phyloP scores from a whole-genome alignment of 1,140 invertebrate species.

The Magallana ariakensis region DNA sequence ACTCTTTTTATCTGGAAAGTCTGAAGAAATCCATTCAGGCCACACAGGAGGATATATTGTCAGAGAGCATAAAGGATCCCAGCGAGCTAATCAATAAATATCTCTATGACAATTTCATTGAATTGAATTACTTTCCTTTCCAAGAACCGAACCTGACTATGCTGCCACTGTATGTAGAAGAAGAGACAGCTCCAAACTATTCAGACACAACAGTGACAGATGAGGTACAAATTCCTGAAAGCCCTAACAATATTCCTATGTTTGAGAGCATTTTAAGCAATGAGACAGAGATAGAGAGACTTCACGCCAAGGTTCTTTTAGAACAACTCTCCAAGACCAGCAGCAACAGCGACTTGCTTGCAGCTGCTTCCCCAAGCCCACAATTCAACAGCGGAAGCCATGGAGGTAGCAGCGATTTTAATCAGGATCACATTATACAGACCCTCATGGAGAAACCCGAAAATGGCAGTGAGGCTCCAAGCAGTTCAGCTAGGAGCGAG shows the following conservation, averaged over 20 bases:
- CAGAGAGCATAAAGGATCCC: background rate
- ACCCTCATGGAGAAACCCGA: constrained; percentile 6
- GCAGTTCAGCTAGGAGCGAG: background rate
- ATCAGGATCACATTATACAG: constrained; percentile 5
- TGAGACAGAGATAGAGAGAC: background rate
- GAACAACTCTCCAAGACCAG: background rate
- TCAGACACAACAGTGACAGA: background rate
- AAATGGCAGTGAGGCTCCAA: background rate
- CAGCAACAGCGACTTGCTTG: background rate
- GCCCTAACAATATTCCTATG: background rate
- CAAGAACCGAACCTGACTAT: background rate
- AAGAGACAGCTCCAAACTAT: background rate
- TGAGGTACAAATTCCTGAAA: background rate
- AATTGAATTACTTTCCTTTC: background rate
- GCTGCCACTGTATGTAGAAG: background rate
- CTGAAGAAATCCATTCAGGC: background rate
- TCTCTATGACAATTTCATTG: background rate
- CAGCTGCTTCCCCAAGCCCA: background rate
- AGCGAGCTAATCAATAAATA: background rate
- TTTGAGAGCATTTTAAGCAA: background rate
- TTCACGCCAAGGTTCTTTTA: background rate
- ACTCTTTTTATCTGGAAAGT: background rate
- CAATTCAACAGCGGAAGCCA: constrained; percentile 10
- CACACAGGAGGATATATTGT: background rate
- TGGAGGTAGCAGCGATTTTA: background rate